Base-by-base conservation (phyloP, 2,888 invertebrate species). In the Polymixis flavicincta region DNA sequence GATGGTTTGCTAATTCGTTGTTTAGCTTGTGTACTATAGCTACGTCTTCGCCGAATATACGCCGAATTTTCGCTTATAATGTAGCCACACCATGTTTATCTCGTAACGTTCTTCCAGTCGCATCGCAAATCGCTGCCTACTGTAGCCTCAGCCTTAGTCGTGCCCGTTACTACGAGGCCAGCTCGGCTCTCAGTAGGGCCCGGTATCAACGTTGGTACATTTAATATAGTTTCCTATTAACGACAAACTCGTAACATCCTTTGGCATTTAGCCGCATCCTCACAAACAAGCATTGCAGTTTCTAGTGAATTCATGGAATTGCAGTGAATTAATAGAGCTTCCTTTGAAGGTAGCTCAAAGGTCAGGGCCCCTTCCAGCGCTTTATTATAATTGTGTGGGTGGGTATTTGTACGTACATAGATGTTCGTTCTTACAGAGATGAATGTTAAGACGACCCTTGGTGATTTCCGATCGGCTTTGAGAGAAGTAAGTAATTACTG, bases 21-120 rank as follows among this genome's bases (percentile, higher is more conserved):
- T 42, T 4, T 42, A 42, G 6, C 42, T 6, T 42, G 42, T 42
- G 42, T 42, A 42, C 9, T 42, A 7, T 42, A 42, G 42, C 42
- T 7, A 42, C 42, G 42, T 42, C 42, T 6, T 6, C 42, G 42
- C 42, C 9, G 42, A 42, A 42, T 42, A 42, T 42, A 42, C 42
- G 42, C 42, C 42, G 42, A 7, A 42, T 42, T 42, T 42, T 42
- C 42, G 42, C 42, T 42, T 42, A 42, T 42, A 42, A 42, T 42
- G 42, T 42, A 42, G 42, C 42, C 50, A 54, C 19, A 55, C 54
- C 42, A 42, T 55, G 42, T 42, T 67, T 67, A 1, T 42, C 55
- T 67, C 67, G 67, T 67, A 42, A 54, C 66, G 37, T 37, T 66
- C 25, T 66, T 66, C 25, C 42, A 25, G 25, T 67, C 67, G 42